Conservation (phyloP, 2,888 invertebrate species). For the Acronicta psi region DNA sequence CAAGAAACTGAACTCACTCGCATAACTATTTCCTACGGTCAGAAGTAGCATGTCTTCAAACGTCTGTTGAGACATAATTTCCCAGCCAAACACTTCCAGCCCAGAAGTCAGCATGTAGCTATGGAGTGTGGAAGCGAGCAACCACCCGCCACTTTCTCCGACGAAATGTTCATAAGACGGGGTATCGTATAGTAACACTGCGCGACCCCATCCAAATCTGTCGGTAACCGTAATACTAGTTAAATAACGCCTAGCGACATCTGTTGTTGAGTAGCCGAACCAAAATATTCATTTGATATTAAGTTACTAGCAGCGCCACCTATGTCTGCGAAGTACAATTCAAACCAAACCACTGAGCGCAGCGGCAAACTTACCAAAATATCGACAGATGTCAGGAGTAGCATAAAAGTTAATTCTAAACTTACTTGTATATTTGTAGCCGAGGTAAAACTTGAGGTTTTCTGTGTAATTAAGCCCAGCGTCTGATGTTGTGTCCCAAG, state of each 20-base stretch:
- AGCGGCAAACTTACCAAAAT: slow-evolving; percentile 33
- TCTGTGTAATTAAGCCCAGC: slow-evolving; percentile 89
- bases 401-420: slow-evolving; percentile 22
- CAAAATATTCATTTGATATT: slow-evolving; percentile 1
- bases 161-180: slow-evolving; percentile 91
- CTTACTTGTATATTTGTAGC: slow-evolving; percentile 93
- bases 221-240: slow-evolving; percentile 44
- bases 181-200: slow-evolving; percentile 93
- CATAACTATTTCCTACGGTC: slow-evolving; percentile 85
- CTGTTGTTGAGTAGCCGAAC: slow-evolving; percentile 61
- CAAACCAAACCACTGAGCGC: too few species aligned
- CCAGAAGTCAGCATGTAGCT: slow-evolving; percentile 83
- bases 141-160: slow-evolving; percentile 93
- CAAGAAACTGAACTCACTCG: slow-evolving; percentile 86
- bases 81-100: slow-evolving; percentile 72
- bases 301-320: slow-evolving; percentile 24
- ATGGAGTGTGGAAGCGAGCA: slow-evolving; percentile 93
- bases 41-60: slow-evolving; percentile 85
- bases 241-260: slow-evolving; percentile 60
- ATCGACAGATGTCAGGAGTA: slow-evolving; percentile 48
- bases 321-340: background rate
- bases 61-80: slow-evolving; percentile 74
- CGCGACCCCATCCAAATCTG: slow-evolving; percentile 93
- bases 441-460: slow-evolving; percentile 91
- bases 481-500: slow-evolving; percentile 90